Evolutionary conservation across 1,140 invertebrate species (phyloP).

Genomic region (Phortica variegata): DNA sequence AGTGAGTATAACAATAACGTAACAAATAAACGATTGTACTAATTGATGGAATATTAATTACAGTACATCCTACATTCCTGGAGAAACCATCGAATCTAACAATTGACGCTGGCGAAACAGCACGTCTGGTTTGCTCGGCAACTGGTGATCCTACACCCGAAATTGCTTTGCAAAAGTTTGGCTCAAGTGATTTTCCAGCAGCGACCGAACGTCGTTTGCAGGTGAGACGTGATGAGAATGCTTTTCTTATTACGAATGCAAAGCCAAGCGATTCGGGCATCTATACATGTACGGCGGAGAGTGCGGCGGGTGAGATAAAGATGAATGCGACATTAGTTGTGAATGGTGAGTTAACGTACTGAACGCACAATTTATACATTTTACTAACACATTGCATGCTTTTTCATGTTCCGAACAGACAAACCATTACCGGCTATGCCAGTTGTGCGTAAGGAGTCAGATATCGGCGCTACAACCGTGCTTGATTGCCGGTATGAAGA

Average conservation of each 20-base stretch:
- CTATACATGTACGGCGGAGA: constrained; percentile 92
- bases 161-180: constrained; percentile 92
- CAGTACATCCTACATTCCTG: constrained; percentile 83
- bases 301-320: constrained; percentile 80
- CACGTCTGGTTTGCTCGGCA: constrained; percentile 87
- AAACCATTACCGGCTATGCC: constrained; percentile 72
- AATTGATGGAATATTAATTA: neutral
- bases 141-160: constrained; percentile 83
- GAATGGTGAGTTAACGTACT: constrained; percentile 61
- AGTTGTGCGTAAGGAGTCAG: constrained; percentile 79
- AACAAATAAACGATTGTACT: neutral
- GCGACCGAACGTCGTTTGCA: constrained; percentile 90
- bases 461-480: constrained; percentile 76
- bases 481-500: constrained; percentile 85
- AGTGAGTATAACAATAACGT: constrained; percentile 59
- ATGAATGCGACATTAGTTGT: constrained; percentile 89
- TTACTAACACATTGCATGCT: too few species aligned
- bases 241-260: constrained; percentile 89
- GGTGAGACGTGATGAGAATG: constrained; percentile 87
- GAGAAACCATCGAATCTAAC: constrained; percentile 84
- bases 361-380: neutral
- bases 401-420: constrained; percentile 64
- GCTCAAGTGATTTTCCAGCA: constrained; percentile 92
- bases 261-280: constrained; percentile 85
- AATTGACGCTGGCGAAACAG: constrained; percentile 81